Base-by-base conservation (phyloP, 2,888 invertebrate genomes). In the Temnothorax rugatulus region DNA sequence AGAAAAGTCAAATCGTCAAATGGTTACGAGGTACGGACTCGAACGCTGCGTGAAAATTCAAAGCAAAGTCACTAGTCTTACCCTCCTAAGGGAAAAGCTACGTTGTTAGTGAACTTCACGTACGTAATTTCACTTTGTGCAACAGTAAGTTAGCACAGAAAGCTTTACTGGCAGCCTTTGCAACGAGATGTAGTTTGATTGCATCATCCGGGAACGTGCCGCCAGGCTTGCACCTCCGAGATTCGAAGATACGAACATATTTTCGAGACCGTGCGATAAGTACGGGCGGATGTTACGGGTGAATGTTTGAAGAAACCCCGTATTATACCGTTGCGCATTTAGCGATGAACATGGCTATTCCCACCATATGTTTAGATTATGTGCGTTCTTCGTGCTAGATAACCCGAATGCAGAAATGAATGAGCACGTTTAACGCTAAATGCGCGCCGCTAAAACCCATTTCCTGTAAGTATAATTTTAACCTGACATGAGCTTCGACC, bases 101-200 rank as follows among this genome's bases (percentile, higher is more conserved):
- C 75, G 85, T 86, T 84, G 90, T 90, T 90, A 90, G 90, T 90
- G 90, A 89, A 90, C 85, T 89, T 89, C 87, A 90, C 84, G 90
- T 88, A 90, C 87, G 88, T 89, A 90, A 90, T 90, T 87, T 84
- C 87, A 90, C 86, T 90, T 89, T 90, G 91, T 90, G 91, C 90
- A 81, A 90, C 90, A 91, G 82, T 81, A 89, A 90, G 90, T 90
- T 90, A 90, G 90, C 90, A 90, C 91, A 86, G 84, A 86, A 90
- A 90, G 90, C 90, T 90, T 90, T 86, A 90, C 86, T 90, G 88
- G 91, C 91, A 90, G 90, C 90, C 90, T 85, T 88, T 86, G 90
- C 90, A 88, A 90, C 89, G 89, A 90, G 79, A 90, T 86, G 89
- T 86, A 84, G 82, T 89, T 90, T 84, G 86, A 90, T 90, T 87